Conservation (phyloP, 2,888 invertebrate species). For the Mythimna ferrago region DNA sequence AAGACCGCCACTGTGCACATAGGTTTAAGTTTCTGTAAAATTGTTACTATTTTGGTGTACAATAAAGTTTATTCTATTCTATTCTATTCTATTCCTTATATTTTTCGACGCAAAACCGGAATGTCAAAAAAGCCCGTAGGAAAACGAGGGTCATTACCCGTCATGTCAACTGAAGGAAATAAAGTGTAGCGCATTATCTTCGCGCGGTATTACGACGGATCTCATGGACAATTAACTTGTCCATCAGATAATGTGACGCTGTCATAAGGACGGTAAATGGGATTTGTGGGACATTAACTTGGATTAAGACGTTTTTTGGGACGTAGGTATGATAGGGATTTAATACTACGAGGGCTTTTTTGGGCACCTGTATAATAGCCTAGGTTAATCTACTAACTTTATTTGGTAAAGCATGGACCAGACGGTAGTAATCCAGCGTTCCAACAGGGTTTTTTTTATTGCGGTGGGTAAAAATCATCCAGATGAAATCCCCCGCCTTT, state of each 20-base stretch:
- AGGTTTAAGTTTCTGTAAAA: too few species aligned
- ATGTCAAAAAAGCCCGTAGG: constrained; percentile 11
- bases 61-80: too few species aligned
- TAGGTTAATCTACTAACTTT: too few species aligned
- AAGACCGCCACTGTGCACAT: too few species aligned
- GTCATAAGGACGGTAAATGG: constrained; percentile 24
- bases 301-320: constrained; percentile 1
- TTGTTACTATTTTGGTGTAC: too few species aligned
- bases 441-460: too few species aligned
- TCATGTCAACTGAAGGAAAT: constrained; percentile 63
- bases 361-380: neutral
- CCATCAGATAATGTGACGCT: constrained; percentile 41
- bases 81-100: too few species aligned
- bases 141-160: constrained; percentile 21
- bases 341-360: neutral
- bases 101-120: constrained; percentile 7
- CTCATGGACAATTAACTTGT: constrained; percentile 60
- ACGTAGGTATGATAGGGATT: neutral
- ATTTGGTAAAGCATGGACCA: too few species aligned
- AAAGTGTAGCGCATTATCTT: constrained; percentile 61
- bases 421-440: too few species aligned
- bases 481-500: too few species aligned
- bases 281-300: constrained; percentile 19
- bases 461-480: too few species aligned
- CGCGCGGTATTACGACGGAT: constrained; percentile 57